These are phyloP conservation scores for Toxotes lorentzi DNA, from an alignment of 2,797 vertebrate genomes.

Conservation along the genomic window DNA sequence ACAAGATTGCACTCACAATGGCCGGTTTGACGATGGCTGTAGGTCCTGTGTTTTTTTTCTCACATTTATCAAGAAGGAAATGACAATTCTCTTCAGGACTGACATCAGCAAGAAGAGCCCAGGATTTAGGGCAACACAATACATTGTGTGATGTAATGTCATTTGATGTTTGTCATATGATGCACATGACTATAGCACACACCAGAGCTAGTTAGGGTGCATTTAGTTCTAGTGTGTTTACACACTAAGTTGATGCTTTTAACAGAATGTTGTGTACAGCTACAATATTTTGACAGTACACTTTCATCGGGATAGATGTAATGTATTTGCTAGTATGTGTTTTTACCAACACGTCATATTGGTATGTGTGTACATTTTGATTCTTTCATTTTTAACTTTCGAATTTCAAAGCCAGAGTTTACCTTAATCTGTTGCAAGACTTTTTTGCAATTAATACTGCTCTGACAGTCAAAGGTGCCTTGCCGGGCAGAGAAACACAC, in stretches of 20 bases:
- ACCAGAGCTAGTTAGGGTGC: background rate
- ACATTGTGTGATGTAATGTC: background rate
- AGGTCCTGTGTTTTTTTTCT: slow-evolving; percentile 5
- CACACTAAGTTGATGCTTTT: background rate
- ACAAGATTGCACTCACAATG: slow-evolving; percentile 5
- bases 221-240: background rate
- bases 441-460: background rate
- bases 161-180: background rate
- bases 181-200: background rate
- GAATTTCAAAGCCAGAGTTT: no score
- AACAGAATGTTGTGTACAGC: background rate
- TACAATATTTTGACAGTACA: no score
- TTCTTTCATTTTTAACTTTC: background rate
- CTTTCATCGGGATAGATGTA: background rate
- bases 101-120: background rate
- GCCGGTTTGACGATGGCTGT: background rate
- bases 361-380: background rate
- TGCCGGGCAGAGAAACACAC: background rate
- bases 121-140: background rate
- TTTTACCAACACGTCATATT: background rate
- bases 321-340: background rate
- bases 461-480: background rate
- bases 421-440: no score
- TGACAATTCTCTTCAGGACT: background rate
- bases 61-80: slow-evolving; percentile 13